Evolutionary conservation across 2,113 vertebrate genomes (phyloP).

Genomic region (Oncorhynchus mykiss): DNA sequence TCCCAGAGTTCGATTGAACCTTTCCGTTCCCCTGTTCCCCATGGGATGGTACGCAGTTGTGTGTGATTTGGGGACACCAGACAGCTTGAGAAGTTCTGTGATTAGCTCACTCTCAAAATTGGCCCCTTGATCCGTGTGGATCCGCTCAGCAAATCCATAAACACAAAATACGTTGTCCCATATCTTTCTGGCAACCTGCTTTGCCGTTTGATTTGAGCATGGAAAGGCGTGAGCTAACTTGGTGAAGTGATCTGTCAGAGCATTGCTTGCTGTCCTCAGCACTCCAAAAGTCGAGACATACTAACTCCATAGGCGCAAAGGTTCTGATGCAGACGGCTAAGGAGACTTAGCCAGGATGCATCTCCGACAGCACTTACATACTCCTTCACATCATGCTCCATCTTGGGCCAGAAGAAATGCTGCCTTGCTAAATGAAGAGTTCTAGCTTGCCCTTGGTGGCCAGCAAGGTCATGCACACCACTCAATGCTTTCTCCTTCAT

Average conservation of each 20-base stretch:
- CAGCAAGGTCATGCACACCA: slow-evolving; percentile 11
- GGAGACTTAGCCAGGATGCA: slow-evolving; percentile 25
- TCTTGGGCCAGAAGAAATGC: too few species aligned
- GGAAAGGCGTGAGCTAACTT: slow-evolving; percentile 11
- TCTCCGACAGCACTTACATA: slow-evolving; percentile 21
- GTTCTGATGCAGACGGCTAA: slow-evolving; percentile 15
- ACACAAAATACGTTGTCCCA: slow-evolving; percentile 17
- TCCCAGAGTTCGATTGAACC: slow-evolving; percentile 9
- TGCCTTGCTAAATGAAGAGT: too few species aligned
- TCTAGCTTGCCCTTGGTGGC: slow-evolving; percentile 19
- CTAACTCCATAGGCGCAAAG: neutral
- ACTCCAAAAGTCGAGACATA: neutral
- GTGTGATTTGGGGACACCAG: slow-evolving; percentile 20
- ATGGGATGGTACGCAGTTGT: slow-evolving; percentile 19
- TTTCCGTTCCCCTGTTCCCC: slow-evolving; percentile 17
- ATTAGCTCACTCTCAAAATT: slow-evolving; percentile 19
- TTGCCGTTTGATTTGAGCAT: slow-evolving; percentile 16
- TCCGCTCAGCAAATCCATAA: slow-evolving; percentile 11
- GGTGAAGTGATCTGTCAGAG: neutral
- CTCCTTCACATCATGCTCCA: neutral
- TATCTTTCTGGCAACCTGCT: slow-evolving; percentile 2
- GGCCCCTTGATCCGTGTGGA: slow-evolving; percentile 3
- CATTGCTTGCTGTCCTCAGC: neutral
- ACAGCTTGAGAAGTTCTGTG: neutral
- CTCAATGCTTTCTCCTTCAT: neutral